phyloP scores from a whole-genome alignment of 2,113 vertebrate species.

The Beaufortia kweichowensis region DNA sequence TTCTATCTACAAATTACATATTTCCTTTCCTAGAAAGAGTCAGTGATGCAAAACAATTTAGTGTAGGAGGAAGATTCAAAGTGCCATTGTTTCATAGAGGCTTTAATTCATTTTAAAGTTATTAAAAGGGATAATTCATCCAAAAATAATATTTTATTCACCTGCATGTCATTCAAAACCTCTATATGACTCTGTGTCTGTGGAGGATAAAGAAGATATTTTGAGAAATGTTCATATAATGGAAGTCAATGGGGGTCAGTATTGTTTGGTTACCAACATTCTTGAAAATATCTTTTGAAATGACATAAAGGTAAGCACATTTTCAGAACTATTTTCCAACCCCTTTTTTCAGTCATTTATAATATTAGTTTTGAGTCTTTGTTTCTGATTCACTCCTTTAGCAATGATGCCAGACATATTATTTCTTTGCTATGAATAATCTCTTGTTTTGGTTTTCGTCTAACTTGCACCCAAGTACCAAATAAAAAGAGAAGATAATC shows the following conservation, averaged over 20 bases:
- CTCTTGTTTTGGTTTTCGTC: background rate
- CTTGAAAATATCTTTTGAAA: too few species aligned
- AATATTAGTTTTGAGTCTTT: background rate
- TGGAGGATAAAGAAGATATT: too few species aligned
- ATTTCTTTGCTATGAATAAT: background rate
- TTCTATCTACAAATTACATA: slow-evolving; percentile 15
- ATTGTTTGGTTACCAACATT: too few species aligned
- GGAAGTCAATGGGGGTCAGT: too few species aligned
- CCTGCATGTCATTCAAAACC: too few species aligned
- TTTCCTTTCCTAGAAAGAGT: background rate
- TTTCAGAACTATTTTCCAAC: too few species aligned
- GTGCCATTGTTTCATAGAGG: slow-evolving; percentile 17
- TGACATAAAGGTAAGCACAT: too few species aligned
- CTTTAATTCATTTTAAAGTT: background rate
- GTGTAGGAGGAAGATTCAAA: background rate
- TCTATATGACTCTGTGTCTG: too few species aligned
- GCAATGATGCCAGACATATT: background rate
- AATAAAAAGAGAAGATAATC: background rate
- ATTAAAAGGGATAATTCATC: background rate
- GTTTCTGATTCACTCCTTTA: background rate
- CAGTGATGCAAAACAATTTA: slow-evolving; percentile 25
- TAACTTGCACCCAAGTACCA: background rate
- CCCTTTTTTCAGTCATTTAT: too few species aligned
- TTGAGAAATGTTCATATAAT: too few species aligned
- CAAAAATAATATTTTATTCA: too few species aligned